phyloP scores from a whole-genome alignment of 2,888 invertebrate species.

The Cantharis lateralis region DNA sequence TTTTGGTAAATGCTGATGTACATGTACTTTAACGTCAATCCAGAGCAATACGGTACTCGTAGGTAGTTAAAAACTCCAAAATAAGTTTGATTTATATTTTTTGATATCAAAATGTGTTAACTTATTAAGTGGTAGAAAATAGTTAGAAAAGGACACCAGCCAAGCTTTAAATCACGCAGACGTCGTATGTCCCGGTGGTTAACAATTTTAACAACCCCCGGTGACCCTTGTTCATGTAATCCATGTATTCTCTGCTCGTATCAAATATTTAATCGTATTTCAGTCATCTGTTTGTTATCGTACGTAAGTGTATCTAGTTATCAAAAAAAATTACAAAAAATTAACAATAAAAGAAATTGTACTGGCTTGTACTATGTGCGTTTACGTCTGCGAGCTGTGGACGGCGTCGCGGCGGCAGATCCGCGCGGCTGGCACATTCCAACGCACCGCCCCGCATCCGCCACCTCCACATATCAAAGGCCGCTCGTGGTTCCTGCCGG shows the following conservation, averaged over 20 bases:
- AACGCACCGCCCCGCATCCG: slow-evolving; percentile 42
- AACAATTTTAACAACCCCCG: slow-evolving; percentile 6
- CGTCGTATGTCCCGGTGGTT: slow-evolving; percentile 29
- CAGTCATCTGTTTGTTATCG: slow-evolving; percentile 32
- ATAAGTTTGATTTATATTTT: slow-evolving; percentile 53
- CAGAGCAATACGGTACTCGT: slow-evolving; percentile 58
- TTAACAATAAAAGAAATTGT: slow-evolving; percentile 25
- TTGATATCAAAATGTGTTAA: slow-evolving; percentile 57
- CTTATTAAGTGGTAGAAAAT: slow-evolving; percentile 49
- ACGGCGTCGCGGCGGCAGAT: slow-evolving; percentile 39
- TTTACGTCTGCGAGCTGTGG: slow-evolving; percentile 33
- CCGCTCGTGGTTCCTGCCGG: slow-evolving; percentile 52
- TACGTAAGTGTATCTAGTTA: slow-evolving; percentile 29
- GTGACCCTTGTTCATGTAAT: slow-evolving; percentile 30
- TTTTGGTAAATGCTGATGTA: slow-evolving; percentile 43
- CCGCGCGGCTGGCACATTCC: slow-evolving; percentile 47
- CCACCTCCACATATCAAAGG: slow-evolving; percentile 53
- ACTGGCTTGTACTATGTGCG: slow-evolving; percentile 31
- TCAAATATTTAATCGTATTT: slow-evolving; percentile 30
- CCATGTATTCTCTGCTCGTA: slow-evolving; percentile 32
- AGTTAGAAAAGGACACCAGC: slow-evolving; percentile 43
- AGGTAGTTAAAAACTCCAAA: slow-evolving; percentile 52
- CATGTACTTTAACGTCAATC: slow-evolving; percentile 56
- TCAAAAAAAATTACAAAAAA: slow-evolving; percentile 25
- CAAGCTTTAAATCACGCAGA: slow-evolving; percentile 40